Conservation (phyloP, 2,797 vertebrate species). For the Adelosebastes latens region DNA sequence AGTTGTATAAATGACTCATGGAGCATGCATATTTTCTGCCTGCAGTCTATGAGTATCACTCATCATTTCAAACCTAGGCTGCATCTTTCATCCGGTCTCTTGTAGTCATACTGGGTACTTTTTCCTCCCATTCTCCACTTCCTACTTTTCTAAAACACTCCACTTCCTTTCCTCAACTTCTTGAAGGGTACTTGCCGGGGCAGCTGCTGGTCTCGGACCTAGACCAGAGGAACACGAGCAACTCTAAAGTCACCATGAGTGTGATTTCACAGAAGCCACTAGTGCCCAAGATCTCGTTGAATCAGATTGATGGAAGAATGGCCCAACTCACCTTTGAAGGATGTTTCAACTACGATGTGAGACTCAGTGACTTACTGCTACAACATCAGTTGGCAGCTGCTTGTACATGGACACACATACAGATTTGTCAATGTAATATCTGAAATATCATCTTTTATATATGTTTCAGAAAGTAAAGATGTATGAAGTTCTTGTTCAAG, state of each 20-base stretch:
- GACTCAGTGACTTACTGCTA: conserved; percentile 1
- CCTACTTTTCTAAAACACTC: neutral
- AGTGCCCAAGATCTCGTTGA: conserved; percentile 65
- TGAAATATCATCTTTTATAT: neutral
- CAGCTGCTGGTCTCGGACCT: conserved; percentile 70
- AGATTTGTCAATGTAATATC: neutral
- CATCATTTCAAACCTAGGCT: neutral
- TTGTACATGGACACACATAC: neutral
- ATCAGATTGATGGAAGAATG: neutral
- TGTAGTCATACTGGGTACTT: neutral
- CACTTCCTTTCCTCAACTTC: neutral
- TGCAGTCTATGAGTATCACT: neutral
- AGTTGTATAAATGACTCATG: neutral
- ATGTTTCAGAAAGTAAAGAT: conserved; percentile 71
- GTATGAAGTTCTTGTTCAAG: conserved; percentile 78
- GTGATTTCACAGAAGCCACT: conserved; percentile 75
- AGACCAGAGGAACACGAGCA: conserved; percentile 74
- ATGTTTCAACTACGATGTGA: conserved; percentile 88
- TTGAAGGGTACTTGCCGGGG: conserved; percentile 56
- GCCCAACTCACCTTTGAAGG: conserved; percentile 71
- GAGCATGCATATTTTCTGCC: neutral
- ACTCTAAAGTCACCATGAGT: conserved; percentile 79
- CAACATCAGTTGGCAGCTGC: neutral
- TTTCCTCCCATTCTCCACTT: neutral
- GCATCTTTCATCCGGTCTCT: neutral